These are phyloP conservation scores for Tokudaia muenninki DNA, from an alignment of 2,797 vertebrate species.

Conservation along the genomic window DNA sequence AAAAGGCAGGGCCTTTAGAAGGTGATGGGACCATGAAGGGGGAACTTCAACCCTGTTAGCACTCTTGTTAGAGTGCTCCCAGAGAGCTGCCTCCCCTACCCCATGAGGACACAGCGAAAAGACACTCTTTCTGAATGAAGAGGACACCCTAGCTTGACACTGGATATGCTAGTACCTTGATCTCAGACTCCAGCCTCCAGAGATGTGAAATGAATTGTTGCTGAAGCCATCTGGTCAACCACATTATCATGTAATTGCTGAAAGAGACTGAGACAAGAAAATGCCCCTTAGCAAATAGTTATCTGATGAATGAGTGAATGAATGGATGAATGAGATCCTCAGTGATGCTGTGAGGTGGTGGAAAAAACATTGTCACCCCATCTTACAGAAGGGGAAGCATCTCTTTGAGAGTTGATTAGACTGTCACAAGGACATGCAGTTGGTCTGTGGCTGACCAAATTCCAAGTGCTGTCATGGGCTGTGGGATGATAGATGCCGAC, in stretches of 20 bases:
- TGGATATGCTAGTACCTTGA: not conserved
- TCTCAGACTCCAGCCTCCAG: not conserved
- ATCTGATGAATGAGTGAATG: not conserved
- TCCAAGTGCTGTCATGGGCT: not conserved
- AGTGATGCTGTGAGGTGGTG: no score
- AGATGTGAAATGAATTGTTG: not conserved
- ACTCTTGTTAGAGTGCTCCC: no score
- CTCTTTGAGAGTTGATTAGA: fast-evolving
- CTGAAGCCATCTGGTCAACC: not conserved
- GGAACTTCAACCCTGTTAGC: no score
- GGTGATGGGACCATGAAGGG: not conserved
- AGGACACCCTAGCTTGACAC: not conserved
- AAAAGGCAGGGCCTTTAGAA: not conserved
- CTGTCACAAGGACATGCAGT: not conserved
- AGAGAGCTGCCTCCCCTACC: not conserved
- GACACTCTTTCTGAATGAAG: fast-evolving
- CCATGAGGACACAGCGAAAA: not conserved
- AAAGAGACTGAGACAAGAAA: not conserved
- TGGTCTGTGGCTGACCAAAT: not conserved
- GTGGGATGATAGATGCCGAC: not conserved
- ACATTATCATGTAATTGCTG: not conserved
- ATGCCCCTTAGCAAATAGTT: fast-evolving
- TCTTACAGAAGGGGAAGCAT: not conserved
- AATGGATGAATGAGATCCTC: not conserved
- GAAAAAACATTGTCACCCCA: fast-evolving